phyloP scores from a whole-genome alignment of 1,140 invertebrate species.

The Drosophila pectinifera region DNA sequence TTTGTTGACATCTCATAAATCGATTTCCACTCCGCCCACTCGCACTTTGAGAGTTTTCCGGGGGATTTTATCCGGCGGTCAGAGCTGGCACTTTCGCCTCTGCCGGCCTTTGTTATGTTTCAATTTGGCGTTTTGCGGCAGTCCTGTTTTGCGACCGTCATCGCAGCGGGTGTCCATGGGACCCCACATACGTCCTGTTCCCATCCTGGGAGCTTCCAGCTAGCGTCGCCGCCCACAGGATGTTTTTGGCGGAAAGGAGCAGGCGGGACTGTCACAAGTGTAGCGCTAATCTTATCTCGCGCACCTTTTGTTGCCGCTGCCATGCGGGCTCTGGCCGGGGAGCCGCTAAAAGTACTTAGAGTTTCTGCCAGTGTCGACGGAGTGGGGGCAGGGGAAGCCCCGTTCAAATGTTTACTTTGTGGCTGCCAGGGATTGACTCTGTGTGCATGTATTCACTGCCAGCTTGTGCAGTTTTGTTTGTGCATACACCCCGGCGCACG shows the following conservation, averaged over 20 bases:
- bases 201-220: constrained; percentile 30
- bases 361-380: neutral
- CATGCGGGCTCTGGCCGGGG: constrained; percentile 14
- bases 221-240: neutral
- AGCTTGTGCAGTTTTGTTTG: constrained; percentile 49
- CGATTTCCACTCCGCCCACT: constrained; percentile 44
- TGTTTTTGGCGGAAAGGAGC: no score
- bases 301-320: constrained; percentile 43
- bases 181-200: no score
- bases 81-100: constrained; percentile 14
- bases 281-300: constrained; percentile 61
- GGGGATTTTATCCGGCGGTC: constrained; percentile 18
- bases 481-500: constrained; percentile 33
- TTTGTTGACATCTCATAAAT: constrained; percentile 46
- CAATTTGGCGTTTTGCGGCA: constrained; percentile 59
- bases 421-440: constrained; percentile 38
- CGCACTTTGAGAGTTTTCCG: constrained; percentile 29
- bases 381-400: neutral
- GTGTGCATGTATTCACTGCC: constrained; percentile 43
- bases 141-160: constrained; percentile 40
- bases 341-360: constrained; percentile 26
- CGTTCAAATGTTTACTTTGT: constrained; percentile 62
- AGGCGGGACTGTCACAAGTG: constrained; percentile 38
- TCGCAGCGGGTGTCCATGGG: constrained; percentile 22
- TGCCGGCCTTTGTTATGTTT: constrained; percentile 69